Percentiles rank a stretch among this genome's conserved stretches.
Conservation (phyloP, 2,113 vertebrate species). For the Pachypanchax playfairii region DNA sequence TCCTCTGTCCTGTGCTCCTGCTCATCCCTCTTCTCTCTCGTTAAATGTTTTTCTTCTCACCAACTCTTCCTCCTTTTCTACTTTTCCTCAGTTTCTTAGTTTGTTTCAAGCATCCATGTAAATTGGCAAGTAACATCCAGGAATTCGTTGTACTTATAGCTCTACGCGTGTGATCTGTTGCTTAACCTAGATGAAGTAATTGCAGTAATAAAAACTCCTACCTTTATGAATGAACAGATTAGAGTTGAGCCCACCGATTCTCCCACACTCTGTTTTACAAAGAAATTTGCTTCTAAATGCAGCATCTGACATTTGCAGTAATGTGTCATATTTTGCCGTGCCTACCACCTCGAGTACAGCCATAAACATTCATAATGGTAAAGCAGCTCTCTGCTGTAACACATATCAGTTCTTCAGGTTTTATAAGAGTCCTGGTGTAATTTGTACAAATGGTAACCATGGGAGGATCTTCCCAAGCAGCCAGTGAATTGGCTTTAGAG, state of each 20-base stretch:
- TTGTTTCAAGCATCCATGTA: slow-evolving; percentile 14
- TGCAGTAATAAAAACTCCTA: slow-evolving; percentile 45
- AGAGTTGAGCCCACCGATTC: slow-evolving; percentile 17
- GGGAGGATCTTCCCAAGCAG: not conserved
- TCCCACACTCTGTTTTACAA: slow-evolving; percentile 30
- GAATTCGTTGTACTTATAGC: not conserved
- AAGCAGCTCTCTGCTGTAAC: not conserved
- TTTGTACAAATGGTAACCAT: not conserved
- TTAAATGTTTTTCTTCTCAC: slow-evolving; percentile 26
- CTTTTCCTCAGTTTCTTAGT: slow-evolving; percentile 15
- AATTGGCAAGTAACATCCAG: slow-evolving; percentile 5
- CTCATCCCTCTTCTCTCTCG: slow-evolving; percentile 33
- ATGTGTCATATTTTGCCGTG: slow-evolving; percentile 8
- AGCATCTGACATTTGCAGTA: slow-evolving; percentile 24
- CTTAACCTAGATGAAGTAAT: slow-evolving; percentile 32
- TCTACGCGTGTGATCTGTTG: slow-evolving; percentile 26
- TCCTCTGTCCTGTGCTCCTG: slow-evolving; percentile 13
- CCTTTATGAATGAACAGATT: slow-evolving; percentile 33
- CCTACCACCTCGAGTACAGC: slow-evolving; percentile 8
- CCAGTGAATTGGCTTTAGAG: not conserved
- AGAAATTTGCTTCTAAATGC: slow-evolving; percentile 34
- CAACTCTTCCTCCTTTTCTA: slow-evolving; percentile 17
- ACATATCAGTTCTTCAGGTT: slow-evolving; percentile 1
- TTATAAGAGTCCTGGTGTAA: not conserved
- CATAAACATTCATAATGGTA: not conserved